Evolutionary conservation across 1,140 invertebrate species (phyloP).

Genomic region (Oryzaephilus surinamensis): DNA sequence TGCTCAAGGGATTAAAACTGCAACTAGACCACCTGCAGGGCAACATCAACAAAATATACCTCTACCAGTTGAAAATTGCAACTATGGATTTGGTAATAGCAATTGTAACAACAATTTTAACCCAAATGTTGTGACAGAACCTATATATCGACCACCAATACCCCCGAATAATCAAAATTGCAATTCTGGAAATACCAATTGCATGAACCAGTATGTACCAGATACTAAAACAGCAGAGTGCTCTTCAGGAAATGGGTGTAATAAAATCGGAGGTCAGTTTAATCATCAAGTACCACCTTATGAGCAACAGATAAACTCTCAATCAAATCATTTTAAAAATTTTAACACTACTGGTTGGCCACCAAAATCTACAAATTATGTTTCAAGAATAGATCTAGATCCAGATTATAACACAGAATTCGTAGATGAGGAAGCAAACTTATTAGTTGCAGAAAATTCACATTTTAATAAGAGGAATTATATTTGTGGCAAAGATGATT

Average conservation of each 20-base stretch:
- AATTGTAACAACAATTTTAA: too few relatives aligned
- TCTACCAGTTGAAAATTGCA: too few relatives aligned
- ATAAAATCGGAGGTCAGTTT: background rate
- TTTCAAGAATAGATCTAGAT: constrained; percentile 39
- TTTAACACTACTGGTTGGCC: constrained; percentile 17
- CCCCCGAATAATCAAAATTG: background rate
- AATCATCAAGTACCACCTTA: background rate
- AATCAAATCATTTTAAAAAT: background rate
- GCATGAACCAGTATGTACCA: background rate
- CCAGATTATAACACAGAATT: constrained; percentile 36
- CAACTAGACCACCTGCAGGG: too few relatives aligned
- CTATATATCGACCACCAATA: background rate
- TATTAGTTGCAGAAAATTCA: constrained; percentile 16
- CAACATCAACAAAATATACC: too few relatives aligned
- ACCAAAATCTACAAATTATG: too few relatives aligned
- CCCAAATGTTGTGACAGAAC: background rate
- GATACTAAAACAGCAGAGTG: too few relatives aligned
- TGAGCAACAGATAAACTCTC: too few relatives aligned
- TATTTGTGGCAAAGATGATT: constrained; percentile 19
- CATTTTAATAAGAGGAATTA: background rate
- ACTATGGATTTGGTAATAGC: too few relatives aligned
- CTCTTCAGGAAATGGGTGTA: too few relatives aligned
- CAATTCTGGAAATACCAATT: background rate
- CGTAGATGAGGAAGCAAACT: constrained; percentile 16
- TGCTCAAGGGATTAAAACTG: too few relatives aligned